Conservation (phyloP, 2,797 vertebrate genomes). For the Molossus molossus region DNA sequence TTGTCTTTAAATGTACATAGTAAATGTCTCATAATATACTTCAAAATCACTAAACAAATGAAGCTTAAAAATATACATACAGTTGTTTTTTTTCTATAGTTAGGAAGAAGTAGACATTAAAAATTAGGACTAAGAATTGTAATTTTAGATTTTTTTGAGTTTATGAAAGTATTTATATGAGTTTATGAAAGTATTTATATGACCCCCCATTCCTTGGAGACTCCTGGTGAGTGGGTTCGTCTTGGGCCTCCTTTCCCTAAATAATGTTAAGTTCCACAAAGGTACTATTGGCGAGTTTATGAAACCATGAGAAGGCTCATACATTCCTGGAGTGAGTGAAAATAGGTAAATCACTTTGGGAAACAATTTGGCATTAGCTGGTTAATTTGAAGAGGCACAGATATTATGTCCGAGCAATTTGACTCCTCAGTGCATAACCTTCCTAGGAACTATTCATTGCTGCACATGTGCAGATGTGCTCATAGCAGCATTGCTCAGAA, state of each 20-base stretch:
- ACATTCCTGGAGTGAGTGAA: neutral
- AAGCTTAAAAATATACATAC: neutral
- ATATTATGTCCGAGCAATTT: neutral
- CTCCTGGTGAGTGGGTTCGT: neutral
- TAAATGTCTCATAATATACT: neutral
- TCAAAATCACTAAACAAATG: conserved; percentile 40
- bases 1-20: neutral
- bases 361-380: neutral
- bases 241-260: neutral
- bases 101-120: neutral
- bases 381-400: neutral
- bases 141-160: neutral
- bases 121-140: neutral
- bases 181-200: neutral
- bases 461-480: neutral
- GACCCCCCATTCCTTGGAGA: neutral
- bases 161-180: neutral
- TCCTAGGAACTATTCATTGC: neutral
- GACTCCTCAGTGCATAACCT: neutral
- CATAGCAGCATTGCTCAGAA: neutral
- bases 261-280: neutral
- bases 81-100: neutral
- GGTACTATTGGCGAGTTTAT: neutral
- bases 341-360: conserved; percentile 23
- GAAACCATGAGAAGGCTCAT: neutral